Evolutionary conservation across 2,797 vertebrate genomes (phyloP), one percentile per base, ranked within the genome.

Genomic region (Chrysocyon brachyurus): DNA sequence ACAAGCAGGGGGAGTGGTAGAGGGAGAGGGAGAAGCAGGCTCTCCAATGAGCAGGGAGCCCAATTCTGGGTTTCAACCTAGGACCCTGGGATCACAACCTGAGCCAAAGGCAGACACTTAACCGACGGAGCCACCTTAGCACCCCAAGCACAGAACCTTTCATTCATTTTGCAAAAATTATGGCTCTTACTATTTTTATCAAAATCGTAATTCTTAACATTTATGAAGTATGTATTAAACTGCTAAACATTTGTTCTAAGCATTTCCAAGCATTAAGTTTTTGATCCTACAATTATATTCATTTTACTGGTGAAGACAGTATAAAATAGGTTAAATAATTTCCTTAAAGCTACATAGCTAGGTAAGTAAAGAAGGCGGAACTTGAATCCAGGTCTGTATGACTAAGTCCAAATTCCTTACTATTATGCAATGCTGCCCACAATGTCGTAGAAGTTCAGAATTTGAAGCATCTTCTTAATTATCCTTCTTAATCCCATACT

Each of bases 331-430:
- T 49, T 59, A 93, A 89, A 89, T 94, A 78, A 75, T 93, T 72
- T 86, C 24, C 63, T 95, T 63, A 83, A 56, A 83, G 21, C 57
- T 84, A 87, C 26, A 68, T 15, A 91, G 21, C 12, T 83, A 87
- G 36, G 17, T 83, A 52, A 86, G n/a, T 78, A 75, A 89, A 96
- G 57, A 10, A 87, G 19, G 3, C 57, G 73, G 52, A 95, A 92
- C 89, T 96, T 87, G 90, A 97, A 72, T 54, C 46, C 40, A 94
- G 17, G 40, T 63, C 28, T 95, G 11, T 54, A 68, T 46, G 40
- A 84, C 19, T 84, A 94, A 61, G 46, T 52, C 16, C 24, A 88
- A 73, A 15, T 79, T 92, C 66, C 91, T 56, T 63, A 49, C 33
- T 68, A 87, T 33, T 63, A 19, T 33, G 22, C 31, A 86, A 7